A percentile compares a stretch with the other conserved stretches of the same genome.
Evolutionary conservation across 2,113 vertebrate species (phyloP).

Genomic region (Octodon degus): DNA sequence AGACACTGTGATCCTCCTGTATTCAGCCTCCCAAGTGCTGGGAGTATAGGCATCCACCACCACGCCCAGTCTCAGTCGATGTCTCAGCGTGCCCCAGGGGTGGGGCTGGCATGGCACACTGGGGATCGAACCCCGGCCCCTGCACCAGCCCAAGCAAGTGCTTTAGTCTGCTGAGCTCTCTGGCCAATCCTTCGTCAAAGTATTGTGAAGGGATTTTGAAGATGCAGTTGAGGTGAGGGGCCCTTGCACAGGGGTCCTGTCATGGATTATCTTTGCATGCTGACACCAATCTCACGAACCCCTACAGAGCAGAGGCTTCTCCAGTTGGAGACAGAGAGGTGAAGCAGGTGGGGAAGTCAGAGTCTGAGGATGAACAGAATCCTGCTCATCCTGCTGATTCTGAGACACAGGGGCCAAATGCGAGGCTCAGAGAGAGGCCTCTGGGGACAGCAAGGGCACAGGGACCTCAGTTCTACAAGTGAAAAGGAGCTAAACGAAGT

Average conservation of each 20-base stretch:
- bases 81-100: too few relatives aligned
- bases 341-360: background rate
- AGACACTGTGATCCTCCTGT: too few relatives aligned
- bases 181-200: too few relatives aligned
- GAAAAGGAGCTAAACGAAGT: background rate
- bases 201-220: background rate
- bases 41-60: too few relatives aligned
- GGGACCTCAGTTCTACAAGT: background rate
- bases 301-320: background rate
- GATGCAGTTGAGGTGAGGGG: background rate
- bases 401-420: background rate
- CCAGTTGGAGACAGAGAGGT: background rate
- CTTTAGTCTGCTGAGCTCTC: too few relatives aligned
- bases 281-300: background rate
- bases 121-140: too few relatives aligned
- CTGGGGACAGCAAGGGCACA: background rate
- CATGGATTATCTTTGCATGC: background rate
- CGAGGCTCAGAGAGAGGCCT: background rate
- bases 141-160: too few relatives aligned
- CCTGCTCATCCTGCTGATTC: too few relatives aligned
- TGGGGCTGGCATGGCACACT: too few relatives aligned
- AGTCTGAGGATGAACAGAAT: background rate
- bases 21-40: too few relatives aligned
- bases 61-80: too few relatives aligned
- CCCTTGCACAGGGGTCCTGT: background rate